Percentiles rank a stretch among this genome's conserved stretches.
These are phyloP conservation scores for Acromyrmex charruanus DNA, from an alignment of 1,140 invertebrate genomes.

Conservation along the genomic window DNA sequence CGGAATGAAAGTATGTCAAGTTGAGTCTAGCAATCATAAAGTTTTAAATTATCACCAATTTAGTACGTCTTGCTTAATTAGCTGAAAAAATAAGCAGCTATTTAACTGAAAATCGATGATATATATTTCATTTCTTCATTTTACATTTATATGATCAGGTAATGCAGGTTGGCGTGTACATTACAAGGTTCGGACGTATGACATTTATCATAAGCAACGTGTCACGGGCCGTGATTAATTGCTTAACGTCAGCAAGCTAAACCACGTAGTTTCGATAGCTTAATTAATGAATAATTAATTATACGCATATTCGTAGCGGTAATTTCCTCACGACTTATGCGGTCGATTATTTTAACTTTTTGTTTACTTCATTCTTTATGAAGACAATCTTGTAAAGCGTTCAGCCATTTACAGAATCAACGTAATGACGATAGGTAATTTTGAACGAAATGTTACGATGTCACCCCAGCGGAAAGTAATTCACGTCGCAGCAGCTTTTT, in stretches of 20 bases:
- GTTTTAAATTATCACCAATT: background rate
- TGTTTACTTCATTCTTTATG: background rate
- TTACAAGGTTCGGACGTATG: constrained; percentile 34
- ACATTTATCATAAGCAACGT: constrained; percentile 63
- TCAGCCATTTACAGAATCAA: constrained; percentile 8
- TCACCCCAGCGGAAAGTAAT: constrained; percentile 15
- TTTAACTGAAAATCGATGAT: constrained; percentile 26
- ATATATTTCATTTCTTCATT: constrained; percentile 7
- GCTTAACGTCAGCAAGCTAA: constrained; percentile 49
- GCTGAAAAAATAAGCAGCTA: background rate
- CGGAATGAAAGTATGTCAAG: background rate
- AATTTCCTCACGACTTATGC: constrained; percentile 35
- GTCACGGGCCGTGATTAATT: constrained; percentile 55
- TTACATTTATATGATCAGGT: constrained; percentile 2
- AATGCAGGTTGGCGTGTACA: constrained; percentile 39
- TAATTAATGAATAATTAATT: constrained; percentile 65
- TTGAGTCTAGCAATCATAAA: background rate
- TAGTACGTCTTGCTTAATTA: background rate
- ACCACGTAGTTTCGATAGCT: constrained; percentile 39
- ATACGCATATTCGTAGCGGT: constrained; percentile 34
- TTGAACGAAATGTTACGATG: constrained; percentile 17
- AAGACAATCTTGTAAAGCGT: background rate
- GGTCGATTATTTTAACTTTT: constrained; percentile 48
- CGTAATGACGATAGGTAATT: constrained; percentile 12
- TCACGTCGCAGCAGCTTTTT: constrained; percentile 31